Percentiles rank a stretch among this genome's conserved stretches.
These are phyloP conservation scores for Drosophila miranda DNA, from an alignment of 1,140 invertebrate species.

Conservation along the genomic window DNA sequence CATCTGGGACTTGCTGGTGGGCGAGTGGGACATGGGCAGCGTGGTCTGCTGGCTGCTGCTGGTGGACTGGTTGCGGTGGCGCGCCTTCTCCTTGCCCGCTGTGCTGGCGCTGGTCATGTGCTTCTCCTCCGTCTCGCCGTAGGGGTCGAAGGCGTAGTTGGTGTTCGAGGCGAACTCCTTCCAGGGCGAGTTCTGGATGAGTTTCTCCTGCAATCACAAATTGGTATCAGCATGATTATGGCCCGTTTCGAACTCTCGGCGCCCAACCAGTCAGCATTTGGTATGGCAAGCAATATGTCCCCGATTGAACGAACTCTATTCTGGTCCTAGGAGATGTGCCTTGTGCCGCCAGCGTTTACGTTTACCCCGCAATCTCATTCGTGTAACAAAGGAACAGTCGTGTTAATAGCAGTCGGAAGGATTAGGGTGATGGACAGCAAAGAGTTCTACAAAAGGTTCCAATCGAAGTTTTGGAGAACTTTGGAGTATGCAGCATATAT, in stretches of 20 bases:
- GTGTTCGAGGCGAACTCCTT: constrained; percentile 93
- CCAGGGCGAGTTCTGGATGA: constrained; percentile 92
- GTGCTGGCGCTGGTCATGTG: constrained; percentile 82
- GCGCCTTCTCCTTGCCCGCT: constrained; percentile 68
- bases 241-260: constrained; percentile 6
- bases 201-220: constrained; percentile 87
- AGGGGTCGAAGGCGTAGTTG: constrained; percentile 94
- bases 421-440: constrained; percentile 1
- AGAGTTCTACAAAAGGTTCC: constrained; percentile 2
- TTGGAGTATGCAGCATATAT: constrained; percentile 25
- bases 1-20: constrained; percentile 79
- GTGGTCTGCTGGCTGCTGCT: constrained; percentile 78
- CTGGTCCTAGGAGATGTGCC: constrained; percentile 48
- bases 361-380: not conserved
- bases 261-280: constrained; percentile 80
- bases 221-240: constrained; percentile 19
- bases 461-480: constrained; percentile 1
- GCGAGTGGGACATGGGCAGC: constrained; percentile 82
- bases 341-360: constrained; percentile 50
- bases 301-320: constrained; percentile 13
- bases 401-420: constrained; percentile 8
- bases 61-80: constrained; percentile 60
- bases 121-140: constrained; percentile 90
- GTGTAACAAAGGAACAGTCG: not conserved
- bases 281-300: constrained; percentile 10